Base-by-base conservation (phyloP, 2,888 invertebrate species). In the Thymelicus lineola region DNA sequence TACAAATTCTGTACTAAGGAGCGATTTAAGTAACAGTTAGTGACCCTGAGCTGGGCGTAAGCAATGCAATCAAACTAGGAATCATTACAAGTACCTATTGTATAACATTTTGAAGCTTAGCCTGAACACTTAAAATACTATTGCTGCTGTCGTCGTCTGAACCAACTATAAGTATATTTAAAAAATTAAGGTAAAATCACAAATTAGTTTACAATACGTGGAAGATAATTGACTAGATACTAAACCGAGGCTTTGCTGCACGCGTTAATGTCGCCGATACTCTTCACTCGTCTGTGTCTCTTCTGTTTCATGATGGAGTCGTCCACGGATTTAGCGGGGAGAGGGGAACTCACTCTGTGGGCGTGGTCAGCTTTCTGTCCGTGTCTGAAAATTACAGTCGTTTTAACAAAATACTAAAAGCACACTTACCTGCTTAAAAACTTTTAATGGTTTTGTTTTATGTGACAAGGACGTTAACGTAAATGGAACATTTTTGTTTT, bases 221-320 rank as follows among this genome's bases (percentile, higher is more conserved):
- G 38, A 28, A 48, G 55, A 35, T 28, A 67, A 67, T 67, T 67
- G 61, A 61, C 67, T 67, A 55, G 53, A 61, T 20, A 45, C 67
- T 88, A 93, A 67, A 93, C 91, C 0, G 93, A 90, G 1, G 91
- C 82, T 77, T 93, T 93, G 72, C 88, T 89, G 71, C 89, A 90
- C 15, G 95, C 95, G 82, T 96, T 96, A 79, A 96, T 96, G 85
- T 97, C 96, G 4, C 96, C 96, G 76, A 96, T 96, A 80, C 96
- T 96, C 79, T 96, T 96, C 46, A 96, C 96, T 14, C 96, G 92
- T 17, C 96, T 90, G 77, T 96, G 96, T 61, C 95, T 89, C 75
- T 94, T 95, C 76, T 94, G 94, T 74, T 91, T 92, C 38, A 92
- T 77, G 6, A 85, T 79, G 14, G 89, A 86, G 64, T 94, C 94